phyloP scores from a whole-genome alignment of 2,113 vertebrate species.

The Pangasianodon hypophthalmus region DNA sequence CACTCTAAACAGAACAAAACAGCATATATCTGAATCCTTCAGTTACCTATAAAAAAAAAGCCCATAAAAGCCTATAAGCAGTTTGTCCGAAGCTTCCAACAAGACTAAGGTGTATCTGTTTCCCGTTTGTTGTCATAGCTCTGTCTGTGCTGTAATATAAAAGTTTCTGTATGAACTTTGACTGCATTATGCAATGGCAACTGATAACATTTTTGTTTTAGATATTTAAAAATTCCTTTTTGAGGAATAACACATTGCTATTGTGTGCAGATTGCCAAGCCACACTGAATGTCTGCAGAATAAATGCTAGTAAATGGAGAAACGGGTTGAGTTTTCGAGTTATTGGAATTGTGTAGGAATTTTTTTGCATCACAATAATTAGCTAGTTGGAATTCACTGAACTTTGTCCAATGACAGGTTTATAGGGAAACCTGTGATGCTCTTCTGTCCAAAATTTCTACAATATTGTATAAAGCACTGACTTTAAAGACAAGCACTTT shows the following conservation, averaged over 20 bases:
- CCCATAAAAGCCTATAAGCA: background rate
- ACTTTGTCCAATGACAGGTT: background rate
- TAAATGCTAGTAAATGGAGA: conserved; percentile 35
- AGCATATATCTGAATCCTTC: background rate
- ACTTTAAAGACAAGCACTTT: background rate
- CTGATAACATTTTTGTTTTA: conserved; percentile 34
- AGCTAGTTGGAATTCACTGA: background rate
- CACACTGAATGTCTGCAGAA: conserved; percentile 51
- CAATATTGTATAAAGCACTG: background rate
- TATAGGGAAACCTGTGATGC: background rate
- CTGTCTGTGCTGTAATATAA: conserved; percentile 11
- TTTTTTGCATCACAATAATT: background rate
- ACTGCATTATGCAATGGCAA: background rate
- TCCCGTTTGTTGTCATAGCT: conserved; percentile 13
- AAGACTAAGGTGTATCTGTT: background rate
- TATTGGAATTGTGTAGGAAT: background rate
- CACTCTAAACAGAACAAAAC: background rate
- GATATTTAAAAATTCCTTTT: conserved; percentile 38
- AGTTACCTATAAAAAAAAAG: background rate
- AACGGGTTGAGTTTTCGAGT: background rate
- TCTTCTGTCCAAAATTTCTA: background rate
- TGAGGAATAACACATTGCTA: conserved; percentile 42
- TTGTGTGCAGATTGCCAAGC: conserved; percentile 38
- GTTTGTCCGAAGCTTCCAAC: background rate
- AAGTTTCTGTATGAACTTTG: conserved; percentile 10